Base-by-base conservation (phyloP, 35 echinoderm and acorn worm species). In the Eucidaris tribuloides region DNA sequence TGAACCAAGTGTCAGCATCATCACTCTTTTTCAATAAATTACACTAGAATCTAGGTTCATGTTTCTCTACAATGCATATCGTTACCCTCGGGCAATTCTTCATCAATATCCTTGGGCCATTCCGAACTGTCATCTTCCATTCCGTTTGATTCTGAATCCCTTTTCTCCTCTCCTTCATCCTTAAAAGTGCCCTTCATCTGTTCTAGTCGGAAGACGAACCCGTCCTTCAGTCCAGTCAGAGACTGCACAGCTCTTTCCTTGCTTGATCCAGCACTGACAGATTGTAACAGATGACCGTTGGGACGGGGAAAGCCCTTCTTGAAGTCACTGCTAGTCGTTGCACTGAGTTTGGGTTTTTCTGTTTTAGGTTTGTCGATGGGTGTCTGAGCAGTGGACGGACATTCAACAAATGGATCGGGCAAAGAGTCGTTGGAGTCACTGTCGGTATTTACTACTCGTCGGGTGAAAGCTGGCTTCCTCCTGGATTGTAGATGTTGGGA, bases 11-110 rank as follows among this genome's bases (percentile, higher is more conserved):
- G 9, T 11, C 48, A 52, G 9, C 9, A n/a, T n/a, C 9, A 11
- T 52, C 48, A 11, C 9, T 52, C 48, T 11, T 52, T 52, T 11
- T 52, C 9, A 52, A 52, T 52, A 11, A 11, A 52, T 11, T 52
- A 52, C 48, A 52, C 9, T 9, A 52, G n/a, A 52, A 52, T 11
- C 9, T n/a, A 52, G n/a, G n/a, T 11, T n/a, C 9, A 52, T 11
- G n/a, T n/a, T 11, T 52, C 9, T 11, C n/a, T 52, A 9, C 48
- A 52, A 9, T 52, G 48, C 9, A 9, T 52, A 52, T n/a, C 48
- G n/a, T 52, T 43, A 74, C 68, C 68, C 44, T 74, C 68, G 24
- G 68, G 68, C 25, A 74, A 42, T 38, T 74, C 68, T 44, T 74
- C 68, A 74, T 74, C 37, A 9, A 52, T 52, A n/a, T 52, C 48